phyloP scores from a whole-genome alignment of 2,797 vertebrate genomes.

The Phaenicophaeus curvirostris region DNA sequence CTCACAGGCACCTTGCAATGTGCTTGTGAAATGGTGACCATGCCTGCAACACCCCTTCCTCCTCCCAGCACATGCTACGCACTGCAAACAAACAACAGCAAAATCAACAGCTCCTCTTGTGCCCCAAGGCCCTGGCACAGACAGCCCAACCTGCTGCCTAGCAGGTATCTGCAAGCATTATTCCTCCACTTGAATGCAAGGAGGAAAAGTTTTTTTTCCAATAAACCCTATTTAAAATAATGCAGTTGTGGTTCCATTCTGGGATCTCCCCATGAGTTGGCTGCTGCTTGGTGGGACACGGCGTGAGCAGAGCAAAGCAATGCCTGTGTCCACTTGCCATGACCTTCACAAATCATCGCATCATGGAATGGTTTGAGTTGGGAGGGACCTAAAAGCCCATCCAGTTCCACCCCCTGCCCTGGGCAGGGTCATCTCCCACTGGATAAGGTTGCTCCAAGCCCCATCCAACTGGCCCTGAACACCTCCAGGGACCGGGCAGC shows the following conservation, averaged over 20 bases:
- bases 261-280: not conserved
- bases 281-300: rapidly evolving
- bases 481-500: no score
- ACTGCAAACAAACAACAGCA: not conserved
- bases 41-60: not conserved
- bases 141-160: not conserved
- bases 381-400: no score
- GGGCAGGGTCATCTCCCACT: no score
- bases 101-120: not conserved
- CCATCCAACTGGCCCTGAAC: no score
- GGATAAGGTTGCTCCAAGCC: no score
- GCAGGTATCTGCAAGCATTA: not conserved
- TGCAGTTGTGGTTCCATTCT: not conserved
- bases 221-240: not conserved
- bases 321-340: rapidly evolving
- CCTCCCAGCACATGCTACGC: not conserved
- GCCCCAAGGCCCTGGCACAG: no score
- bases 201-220: not conserved
- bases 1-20: not conserved
- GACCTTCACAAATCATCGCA: no score
- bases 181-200: not conserved
- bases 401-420: no score
- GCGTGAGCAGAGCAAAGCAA: not conserved
- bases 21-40: no score
- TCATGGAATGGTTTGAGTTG: no score